Evolutionary conservation across 2,113 vertebrate genomes (phyloP).

Genomic region (Mystacornis crossleyi): DNA sequence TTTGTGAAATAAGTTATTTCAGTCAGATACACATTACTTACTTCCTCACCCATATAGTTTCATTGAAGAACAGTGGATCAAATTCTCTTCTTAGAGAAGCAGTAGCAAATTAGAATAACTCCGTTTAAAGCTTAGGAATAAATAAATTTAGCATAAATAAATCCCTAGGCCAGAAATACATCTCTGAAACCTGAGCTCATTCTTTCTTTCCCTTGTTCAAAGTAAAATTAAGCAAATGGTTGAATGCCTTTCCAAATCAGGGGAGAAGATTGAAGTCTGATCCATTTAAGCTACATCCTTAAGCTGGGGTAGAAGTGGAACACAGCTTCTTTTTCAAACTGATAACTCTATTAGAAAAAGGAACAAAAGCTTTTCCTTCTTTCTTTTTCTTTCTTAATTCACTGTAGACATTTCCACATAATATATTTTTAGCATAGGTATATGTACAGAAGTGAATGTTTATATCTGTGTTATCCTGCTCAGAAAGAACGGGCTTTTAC

Average conservation of each 20-base stretch:
- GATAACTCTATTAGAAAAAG: background rate
- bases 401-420: background rate
- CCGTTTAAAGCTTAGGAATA: constrained; percentile 23
- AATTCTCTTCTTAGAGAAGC: background rate
- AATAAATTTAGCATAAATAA: constrained; percentile 39
- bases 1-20: background rate
- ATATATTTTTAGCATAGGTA: background rate
- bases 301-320: background rate
- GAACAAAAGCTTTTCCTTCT: background rate
- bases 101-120: background rate
- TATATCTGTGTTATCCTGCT: background rate
- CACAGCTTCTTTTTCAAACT: background rate
- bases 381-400: background rate
- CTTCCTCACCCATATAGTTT: background rate
- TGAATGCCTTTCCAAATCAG: constrained; percentile 44
- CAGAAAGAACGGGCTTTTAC: background rate
- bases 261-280: constrained; percentile 3
- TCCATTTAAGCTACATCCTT: background rate
- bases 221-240: constrained; percentile 31
- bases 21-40: background rate
- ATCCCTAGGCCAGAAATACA: constrained; percentile 15
- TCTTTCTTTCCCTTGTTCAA: constrained; percentile 20
- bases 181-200: background rate
- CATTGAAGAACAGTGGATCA: background rate
- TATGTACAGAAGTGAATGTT: background rate